phyloP scores from a whole-genome alignment of 2,888 invertebrate species.

The Cheilosia urbana region DNA sequence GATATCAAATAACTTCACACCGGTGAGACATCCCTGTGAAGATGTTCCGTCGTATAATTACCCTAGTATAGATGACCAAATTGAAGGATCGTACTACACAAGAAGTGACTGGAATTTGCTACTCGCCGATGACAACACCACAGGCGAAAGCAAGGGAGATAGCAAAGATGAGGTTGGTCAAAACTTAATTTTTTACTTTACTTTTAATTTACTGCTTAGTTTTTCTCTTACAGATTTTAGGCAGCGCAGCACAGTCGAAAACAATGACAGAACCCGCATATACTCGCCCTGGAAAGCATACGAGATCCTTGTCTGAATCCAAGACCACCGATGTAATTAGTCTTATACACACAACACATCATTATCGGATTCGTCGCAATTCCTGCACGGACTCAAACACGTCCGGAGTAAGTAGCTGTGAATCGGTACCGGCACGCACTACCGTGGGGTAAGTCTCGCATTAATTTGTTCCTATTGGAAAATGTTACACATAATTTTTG shows the following conservation, averaged over 20 bases:
- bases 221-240: constrained; percentile 38
- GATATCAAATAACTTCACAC: constrained; percentile 83
- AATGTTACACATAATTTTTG: neutral
- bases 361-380: constrained; percentile 85
- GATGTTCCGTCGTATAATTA: constrained; percentile 83
- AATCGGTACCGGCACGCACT: constrained; percentile 88
- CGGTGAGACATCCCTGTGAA: constrained; percentile 83
- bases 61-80: constrained; percentile 82
- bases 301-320: constrained; percentile 88
- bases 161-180: constrained; percentile 51
- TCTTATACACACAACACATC: constrained; percentile 78
- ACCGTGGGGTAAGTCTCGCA: constrained; percentile 85
- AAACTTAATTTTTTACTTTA: constrained; percentile 46
- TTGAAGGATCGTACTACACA: constrained; percentile 81
- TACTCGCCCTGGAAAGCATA: constrained; percentile 85
- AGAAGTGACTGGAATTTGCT: constrained; percentile 82
- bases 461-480: neutral
- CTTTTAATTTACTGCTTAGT: constrained; percentile 21
- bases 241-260: constrained; percentile 78
- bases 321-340: constrained; percentile 87
- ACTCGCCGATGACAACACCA: constrained; percentile 79
- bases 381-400: constrained; percentile 91
- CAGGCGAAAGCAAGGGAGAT: constrained; percentile 79
- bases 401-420: constrained; percentile 92
- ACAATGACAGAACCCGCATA: constrained; percentile 85